These are phyloP conservation scores for Drosophila oshimai DNA, from an alignment of 1,140 invertebrate species.

Conservation along the genomic window DNA sequence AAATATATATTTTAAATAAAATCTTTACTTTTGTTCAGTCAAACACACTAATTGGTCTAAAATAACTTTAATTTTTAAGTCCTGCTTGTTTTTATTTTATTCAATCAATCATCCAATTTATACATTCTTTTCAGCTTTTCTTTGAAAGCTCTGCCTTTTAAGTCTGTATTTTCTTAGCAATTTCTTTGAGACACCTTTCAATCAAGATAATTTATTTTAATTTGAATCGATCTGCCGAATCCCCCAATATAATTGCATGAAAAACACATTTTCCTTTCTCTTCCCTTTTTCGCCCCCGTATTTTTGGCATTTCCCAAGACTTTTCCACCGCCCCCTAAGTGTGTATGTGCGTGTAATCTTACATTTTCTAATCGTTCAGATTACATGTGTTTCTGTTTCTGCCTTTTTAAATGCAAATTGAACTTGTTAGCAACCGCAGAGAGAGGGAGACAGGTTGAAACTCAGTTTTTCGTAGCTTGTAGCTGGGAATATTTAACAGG, in stretches of 20 bases:
- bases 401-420: conserved; percentile 78
- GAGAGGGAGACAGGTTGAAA: conserved; percentile 18
- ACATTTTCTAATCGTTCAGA: conserved; percentile 78
- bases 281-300: too few species aligned
- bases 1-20: too few species aligned
- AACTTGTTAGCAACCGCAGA: conserved; percentile 68
- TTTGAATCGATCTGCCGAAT: neutral
- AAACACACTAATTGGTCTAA: too few species aligned
- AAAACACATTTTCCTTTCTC: neutral
- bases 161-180: neutral
- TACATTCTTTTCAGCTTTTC: too few species aligned
- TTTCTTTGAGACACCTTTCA: neutral
- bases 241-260: neutral
- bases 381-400: conserved; percentile 79
- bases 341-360: conserved; percentile 28
- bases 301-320: conserved; percentile 1
- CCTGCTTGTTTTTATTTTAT: too few species aligned
- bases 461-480: conserved; percentile 1
- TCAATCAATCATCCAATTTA: too few species aligned
- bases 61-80: too few species aligned
- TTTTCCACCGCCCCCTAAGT: neutral
- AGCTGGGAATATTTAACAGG: conserved; percentile 26
- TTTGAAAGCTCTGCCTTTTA: too few species aligned
- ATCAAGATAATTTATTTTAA: neutral
- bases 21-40: too few species aligned